phyloP scores from a whole-genome alignment of 1,140 invertebrate species.

The Drosophila ficusphila region DNA sequence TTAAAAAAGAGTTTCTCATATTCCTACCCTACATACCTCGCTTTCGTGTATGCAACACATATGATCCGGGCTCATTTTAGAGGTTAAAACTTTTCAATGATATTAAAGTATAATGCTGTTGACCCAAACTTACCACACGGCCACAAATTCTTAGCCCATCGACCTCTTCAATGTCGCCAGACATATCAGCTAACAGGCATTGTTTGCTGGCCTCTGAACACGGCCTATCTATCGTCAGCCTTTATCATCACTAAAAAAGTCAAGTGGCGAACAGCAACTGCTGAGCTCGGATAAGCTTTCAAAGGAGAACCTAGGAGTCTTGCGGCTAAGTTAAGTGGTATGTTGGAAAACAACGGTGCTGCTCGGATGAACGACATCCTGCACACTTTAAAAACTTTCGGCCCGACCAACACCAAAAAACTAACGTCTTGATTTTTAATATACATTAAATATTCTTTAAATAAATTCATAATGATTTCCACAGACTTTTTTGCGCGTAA shows the following conservation, averaged over 20 bases:
- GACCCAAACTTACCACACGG: too few relatives aligned
- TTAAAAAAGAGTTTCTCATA: too few relatives aligned
- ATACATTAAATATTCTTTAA: too few relatives aligned
- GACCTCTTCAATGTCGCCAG: conserved; percentile 20
- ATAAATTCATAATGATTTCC: too few relatives aligned
- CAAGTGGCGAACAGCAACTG: conserved; percentile 55
- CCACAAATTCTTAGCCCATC: too few relatives aligned
- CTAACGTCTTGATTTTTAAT: conserved; percentile 14
- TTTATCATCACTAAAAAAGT: conserved; percentile 60
- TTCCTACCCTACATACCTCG: too few relatives aligned
- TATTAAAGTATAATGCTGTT: too few relatives aligned
- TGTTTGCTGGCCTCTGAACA: conserved; percentile 68
- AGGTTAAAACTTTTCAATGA: too few relatives aligned
- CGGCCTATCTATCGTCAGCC: too few relatives aligned
- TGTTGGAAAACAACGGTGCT: conserved; percentile 39
- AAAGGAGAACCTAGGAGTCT: conserved; percentile 16
- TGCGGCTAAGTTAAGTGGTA: conserved; percentile 14
- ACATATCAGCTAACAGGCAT: conserved; percentile 64
- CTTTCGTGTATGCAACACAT: too few relatives aligned
- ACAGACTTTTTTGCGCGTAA: too few relatives aligned
- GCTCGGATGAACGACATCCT: conserved; percentile 64
- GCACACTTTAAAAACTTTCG: conserved; percentile 77
- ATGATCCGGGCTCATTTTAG: too few relatives aligned
- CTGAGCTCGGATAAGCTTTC: conserved; percentile 23
- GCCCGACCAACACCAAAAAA: conserved; percentile 59